Base-by-base conservation (phyloP, 2,888 invertebrate species). In the Campaea margaritaria region DNA sequence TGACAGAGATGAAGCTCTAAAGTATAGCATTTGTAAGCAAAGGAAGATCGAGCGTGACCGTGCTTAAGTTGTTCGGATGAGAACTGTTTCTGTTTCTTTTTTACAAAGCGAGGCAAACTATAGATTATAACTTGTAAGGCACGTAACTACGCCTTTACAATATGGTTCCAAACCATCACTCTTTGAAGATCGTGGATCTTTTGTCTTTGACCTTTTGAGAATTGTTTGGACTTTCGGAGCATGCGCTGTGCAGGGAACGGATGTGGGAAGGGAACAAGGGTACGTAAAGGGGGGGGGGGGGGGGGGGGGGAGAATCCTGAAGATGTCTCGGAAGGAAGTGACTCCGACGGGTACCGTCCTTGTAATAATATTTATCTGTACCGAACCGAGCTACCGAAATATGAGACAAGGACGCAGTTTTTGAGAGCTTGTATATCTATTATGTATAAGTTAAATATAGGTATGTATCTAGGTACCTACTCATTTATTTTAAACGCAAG, bases 31-130 rank as follows among this genome's bases (percentile, higher is more conserved):
- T 9, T 31, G 69, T 65, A 66, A 79, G 65, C 54, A 65, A 74
- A 79, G 67, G 72, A 86, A 76, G 58, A 63, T 56, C 62, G 69
- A 56, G 70, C 89, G 87, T 90, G 90, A 81, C 80, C 72, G 72
- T 58, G 78, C 81, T 75, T 81, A 78, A 72, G 70, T 70, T 66
- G 54, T 57, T 73, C 73, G 83, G 89, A 88, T 89, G 70, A 89
- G 67, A 68, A 50, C 53, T 68, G 21, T 21, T 21, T 3, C 21
- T 21, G 66, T 72, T 72, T 68, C 54, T 49, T 51, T 43, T 31
- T 51, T 59, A 61, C 60, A 62, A 70, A 74, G 73, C 71, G 67
- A 75, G 69, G 75, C 69, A 75, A 70, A 76, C 74, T 70, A 67
- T 69, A 65, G 74, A 73, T 73, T 64, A 9, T 31, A 64, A 65